phyloP scores from a whole-genome alignment of 2,888 invertebrate genomes.

The Agrochola macilenta region DNA sequence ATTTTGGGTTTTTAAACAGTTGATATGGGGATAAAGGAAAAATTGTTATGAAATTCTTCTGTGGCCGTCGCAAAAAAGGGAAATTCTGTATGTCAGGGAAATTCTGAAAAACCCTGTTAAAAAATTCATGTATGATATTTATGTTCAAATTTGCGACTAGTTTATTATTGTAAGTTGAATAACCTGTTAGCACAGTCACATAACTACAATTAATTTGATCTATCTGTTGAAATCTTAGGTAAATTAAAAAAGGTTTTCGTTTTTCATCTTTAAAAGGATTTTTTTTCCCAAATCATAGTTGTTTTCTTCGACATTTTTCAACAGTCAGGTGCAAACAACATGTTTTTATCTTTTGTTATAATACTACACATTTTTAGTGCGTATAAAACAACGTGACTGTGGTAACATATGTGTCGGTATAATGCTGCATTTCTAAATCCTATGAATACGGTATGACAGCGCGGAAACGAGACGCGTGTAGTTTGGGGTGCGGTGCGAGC shows the following conservation, averaged over 20 bases:
- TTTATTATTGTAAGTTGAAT: background rate
- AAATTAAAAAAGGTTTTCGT: background rate
- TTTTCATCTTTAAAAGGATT: background rate
- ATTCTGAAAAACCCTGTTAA: too few species aligned
- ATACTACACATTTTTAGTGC: slow-evolving; percentile 48
- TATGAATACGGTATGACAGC: slow-evolving; percentile 84
- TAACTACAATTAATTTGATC: background rate
- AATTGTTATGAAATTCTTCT: slow-evolving; percentile 44
- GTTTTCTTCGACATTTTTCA: slow-evolving; percentile 5
- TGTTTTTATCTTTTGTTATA: slow-evolving; percentile 32
- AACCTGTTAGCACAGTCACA: background rate
- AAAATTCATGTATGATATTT: background rate
- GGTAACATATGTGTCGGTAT: slow-evolving; percentile 71
- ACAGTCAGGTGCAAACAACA: slow-evolving; percentile 32
- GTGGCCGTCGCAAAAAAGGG: background rate
- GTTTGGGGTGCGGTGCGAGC: slow-evolving; percentile 53
- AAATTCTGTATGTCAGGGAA: too few species aligned
- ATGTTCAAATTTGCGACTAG: background rate
- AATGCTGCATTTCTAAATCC: slow-evolving; percentile 83
- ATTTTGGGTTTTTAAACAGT: slow-evolving; percentile 60
- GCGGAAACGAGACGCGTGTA: slow-evolving; percentile 69
- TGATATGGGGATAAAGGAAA: slow-evolving; percentile 41
- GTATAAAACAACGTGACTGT: slow-evolving; percentile 57
- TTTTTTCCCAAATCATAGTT: slow-evolving; percentile 1
- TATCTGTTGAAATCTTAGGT: background rate